Percentiles rank a stretch among this genome's conserved stretches.
Evolutionary conservation across 2,888 invertebrate genomes (phyloP).

Genomic region (Lasioglossum morio): DNA sequence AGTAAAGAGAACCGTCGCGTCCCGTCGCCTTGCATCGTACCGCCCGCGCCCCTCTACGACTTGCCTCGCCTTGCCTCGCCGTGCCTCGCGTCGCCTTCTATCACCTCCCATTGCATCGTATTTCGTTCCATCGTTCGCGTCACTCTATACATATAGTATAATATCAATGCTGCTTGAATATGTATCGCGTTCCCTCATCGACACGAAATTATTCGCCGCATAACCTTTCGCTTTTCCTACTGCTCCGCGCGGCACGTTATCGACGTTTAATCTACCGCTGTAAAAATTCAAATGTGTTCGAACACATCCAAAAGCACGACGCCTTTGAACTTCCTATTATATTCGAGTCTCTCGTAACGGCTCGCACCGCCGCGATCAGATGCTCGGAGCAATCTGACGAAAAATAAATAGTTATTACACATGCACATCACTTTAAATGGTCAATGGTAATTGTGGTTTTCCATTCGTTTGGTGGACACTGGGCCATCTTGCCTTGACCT

Average conservation of each 20-base stretch:
- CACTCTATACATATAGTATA: background rate
- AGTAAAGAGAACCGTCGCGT: conserved; percentile 21
- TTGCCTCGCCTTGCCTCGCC: background rate
- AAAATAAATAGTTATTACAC: background rate
- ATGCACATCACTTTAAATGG: background rate
- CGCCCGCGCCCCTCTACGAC: background rate
- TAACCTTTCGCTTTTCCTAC: conserved; percentile 30
- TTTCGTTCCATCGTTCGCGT: conserved; percentile 23
- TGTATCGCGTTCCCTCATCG: conserved; percentile 55
- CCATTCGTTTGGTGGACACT: background rate
- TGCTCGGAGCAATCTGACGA: background rate
- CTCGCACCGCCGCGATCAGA: background rate
- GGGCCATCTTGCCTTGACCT: too few relatives aligned
- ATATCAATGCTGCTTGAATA: conserved; percentile 63
- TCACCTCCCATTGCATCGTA: conserved; percentile 9
- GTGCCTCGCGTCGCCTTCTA: background rate
- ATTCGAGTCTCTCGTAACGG: background rate
- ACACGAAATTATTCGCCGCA: conserved; percentile 68
- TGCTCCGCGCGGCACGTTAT: background rate
- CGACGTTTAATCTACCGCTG: background rate
- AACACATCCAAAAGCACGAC: background rate
- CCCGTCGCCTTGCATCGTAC: background rate
- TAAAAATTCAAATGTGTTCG: background rate
- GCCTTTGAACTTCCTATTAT: background rate
- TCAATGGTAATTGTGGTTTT: background rate